Percentiles rank a stretch among this genome's conserved stretches.
phyloP scores from a whole-genome alignment of 2,113 vertebrate species.

The Takifugu bimaculatus region DNA sequence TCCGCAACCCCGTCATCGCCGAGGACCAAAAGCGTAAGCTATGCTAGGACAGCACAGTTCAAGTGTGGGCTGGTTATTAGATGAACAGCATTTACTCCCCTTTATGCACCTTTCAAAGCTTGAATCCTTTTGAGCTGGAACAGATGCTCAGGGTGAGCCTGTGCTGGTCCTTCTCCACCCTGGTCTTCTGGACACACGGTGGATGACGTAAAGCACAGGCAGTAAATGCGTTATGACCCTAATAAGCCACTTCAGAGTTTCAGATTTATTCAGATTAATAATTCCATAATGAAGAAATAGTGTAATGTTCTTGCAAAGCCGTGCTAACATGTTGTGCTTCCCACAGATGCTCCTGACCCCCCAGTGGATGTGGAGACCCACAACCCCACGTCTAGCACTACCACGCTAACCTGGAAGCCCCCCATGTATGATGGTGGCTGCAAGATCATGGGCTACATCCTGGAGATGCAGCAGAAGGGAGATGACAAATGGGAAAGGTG shows the following conservation, averaged over 20 bases:
- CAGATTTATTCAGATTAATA: background rate
- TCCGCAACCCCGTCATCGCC: slow-evolving; percentile 91
- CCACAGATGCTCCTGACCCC: slow-evolving; percentile 88
- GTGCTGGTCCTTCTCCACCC: too few species aligned
- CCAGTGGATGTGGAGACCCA: slow-evolving; percentile 90
- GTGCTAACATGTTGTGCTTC: background rate
- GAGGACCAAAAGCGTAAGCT: slow-evolving; percentile 93
- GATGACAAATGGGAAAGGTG: slow-evolving; percentile 89
- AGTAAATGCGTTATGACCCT: too few species aligned
- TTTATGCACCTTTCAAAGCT: too few species aligned
- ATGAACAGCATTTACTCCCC: too few species aligned
- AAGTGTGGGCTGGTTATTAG: too few species aligned
- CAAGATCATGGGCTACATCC: slow-evolving; percentile 95
- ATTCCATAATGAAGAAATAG: background rate
- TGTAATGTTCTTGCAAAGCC: background rate
- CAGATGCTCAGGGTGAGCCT: too few species aligned
- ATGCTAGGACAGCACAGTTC: too few species aligned
- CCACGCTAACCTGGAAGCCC: slow-evolving; percentile 97
- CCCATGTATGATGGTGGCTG: slow-evolving; percentile 92
- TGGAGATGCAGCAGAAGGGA: slow-evolving; percentile 89
- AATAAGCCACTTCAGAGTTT: too few species aligned
- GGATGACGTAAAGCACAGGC: too few species aligned
- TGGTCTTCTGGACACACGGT: too few species aligned
- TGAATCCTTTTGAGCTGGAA: too few species aligned
- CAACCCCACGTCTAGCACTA: slow-evolving; percentile 86